A percentile compares a stretch with the other conserved stretches of the same genome.
Evolutionary conservation across 2,797 vertebrate genomes (phyloP).

Genomic region (Cephalopachus bancanus): DNA sequence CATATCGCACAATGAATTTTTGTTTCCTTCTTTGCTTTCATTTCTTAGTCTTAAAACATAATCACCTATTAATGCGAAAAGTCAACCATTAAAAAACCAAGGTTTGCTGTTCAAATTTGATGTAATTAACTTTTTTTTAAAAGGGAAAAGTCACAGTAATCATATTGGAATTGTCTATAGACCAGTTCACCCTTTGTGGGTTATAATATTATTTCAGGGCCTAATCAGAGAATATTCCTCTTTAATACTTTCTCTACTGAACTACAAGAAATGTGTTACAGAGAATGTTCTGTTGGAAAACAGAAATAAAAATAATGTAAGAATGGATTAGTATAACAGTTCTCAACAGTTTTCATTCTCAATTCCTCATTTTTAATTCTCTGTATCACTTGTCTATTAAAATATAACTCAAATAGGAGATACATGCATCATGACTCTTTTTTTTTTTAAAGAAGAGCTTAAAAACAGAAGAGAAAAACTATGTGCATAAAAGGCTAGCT

Average conservation of each 20-base stretch:
- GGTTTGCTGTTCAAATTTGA: not conserved
- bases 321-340: not conserved
- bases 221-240: not conserved
- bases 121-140: not conserved
- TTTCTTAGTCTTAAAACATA: not conserved
- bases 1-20: no score
- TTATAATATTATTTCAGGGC: not conserved
- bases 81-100: not conserved
- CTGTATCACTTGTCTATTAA: not conserved
- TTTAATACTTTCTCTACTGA: not conserved
- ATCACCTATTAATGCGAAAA: not conserved
- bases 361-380: not conserved
- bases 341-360: not conserved
- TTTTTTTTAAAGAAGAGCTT: not conserved
- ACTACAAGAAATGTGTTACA: slow-evolving; percentile 7
- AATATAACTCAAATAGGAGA: not conserved
- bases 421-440: not conserved
- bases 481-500: not conserved
- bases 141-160: not conserved
- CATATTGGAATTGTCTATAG: not conserved
- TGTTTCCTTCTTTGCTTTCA: not conserved
- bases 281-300: not conserved
- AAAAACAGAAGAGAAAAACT: not conserved
- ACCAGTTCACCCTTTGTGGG: not conserved
- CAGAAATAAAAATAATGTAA: not conserved